These are phyloP conservation scores for Acrocephalus arundinaceus DNA, from an alignment of 2,113 vertebrate species.

Conservation along the genomic window DNA sequence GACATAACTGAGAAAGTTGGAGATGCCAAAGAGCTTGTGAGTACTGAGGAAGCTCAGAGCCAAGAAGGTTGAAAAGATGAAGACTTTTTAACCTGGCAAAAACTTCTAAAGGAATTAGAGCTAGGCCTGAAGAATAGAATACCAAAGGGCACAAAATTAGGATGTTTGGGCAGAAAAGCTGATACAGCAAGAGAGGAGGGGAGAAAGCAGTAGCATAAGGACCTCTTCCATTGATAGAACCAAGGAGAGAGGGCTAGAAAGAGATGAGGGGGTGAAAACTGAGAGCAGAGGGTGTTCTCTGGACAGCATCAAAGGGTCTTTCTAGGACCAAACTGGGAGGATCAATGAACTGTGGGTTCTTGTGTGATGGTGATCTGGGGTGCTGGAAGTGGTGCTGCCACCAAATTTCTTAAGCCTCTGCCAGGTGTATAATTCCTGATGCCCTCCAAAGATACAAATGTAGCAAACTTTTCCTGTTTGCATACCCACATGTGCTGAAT, in stretches of 20 bases:
- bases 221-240: neutral
- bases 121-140: neutral
- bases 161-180: neutral
- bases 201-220: neutral
- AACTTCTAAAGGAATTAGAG: neutral
- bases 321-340: neutral
- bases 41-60: neutral
- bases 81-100: neutral
- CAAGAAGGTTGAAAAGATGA: neutral
- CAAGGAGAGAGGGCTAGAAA: neutral
- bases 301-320: neutral
- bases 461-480: neutral
- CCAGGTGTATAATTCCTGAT: neutral
- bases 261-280: neutral
- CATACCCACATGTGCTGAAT: neutral
- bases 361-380: neutral
- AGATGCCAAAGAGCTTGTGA: neutral
- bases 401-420: neutral
- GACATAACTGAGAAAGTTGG: neutral
- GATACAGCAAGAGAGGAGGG: neutral
- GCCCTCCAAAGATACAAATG: neutral
- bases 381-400: neutral
- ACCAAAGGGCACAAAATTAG: neutral
- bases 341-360: neutral
- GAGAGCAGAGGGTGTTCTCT: neutral